Base-by-base conservation (phyloP, 23 tunicate species). In the Diplosoma virens region DNA sequence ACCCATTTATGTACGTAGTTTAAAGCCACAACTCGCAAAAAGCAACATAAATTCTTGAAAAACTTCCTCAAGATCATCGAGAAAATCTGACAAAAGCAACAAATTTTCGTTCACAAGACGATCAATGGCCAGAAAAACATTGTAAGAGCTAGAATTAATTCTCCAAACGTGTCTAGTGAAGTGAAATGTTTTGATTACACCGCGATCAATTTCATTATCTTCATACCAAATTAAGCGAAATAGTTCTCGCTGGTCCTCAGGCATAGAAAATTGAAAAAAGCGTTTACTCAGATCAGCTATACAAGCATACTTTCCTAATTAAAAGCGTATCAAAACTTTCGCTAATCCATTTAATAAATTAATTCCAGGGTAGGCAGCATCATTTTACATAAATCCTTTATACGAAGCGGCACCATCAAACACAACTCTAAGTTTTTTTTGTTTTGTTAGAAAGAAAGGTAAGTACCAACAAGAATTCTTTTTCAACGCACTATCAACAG, bases 81-180 rank as follows among this genome's bases (percentile, higher is more conserved):
- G 7, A 9, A 35, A 61, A 11, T 61, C 69, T 3, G 69, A 61
- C 11, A 22, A 3, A 9, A 61, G 35, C 35, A 61, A 61, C 3
- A 61, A 11, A n/a, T 61, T 61, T 61, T 61, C 69, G 5, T 7
- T 6, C 28, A 61, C 9, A 7, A 61, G 4, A 3, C 30, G 9
- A 5, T 61, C 35, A 36, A 67, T 34, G 2, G 74, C 74, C 35
- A 34, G 36, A 67, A 35, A 26, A 2, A 52, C 74, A 35, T 34
- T 22, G 21, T 28, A 67, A 5, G 74, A 26, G 50, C 52, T 35
- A 2, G 52, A 35, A 35, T 67, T 67, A 2, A 67, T 18, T 34
- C 74, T 52, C 74, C 74, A 67, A 7, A 37, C 74, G 36, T 67
- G 74, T 18, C 74, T 35, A 50, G 52, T 67, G 24, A 67, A 35